Percentiles rank a stretch among this genome's conserved stretches.
These are phyloP conservation scores for Limnephilus auricula DNA, from an alignment of 2,888 invertebrate genomes.

Conservation along the genomic window DNA sequence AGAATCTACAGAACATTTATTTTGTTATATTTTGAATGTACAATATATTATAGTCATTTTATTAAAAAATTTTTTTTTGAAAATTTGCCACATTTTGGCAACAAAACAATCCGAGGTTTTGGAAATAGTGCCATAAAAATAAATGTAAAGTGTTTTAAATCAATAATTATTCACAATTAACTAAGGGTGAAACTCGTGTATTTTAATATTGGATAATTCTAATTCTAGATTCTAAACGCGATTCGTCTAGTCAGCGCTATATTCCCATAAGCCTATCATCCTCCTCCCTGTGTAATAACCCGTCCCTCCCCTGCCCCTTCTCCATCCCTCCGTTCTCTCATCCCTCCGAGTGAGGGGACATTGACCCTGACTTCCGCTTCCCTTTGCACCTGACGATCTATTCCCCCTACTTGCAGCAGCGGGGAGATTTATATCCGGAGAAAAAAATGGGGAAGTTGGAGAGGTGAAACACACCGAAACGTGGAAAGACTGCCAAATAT, in stretches of 20 bases:
- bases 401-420: neutral
- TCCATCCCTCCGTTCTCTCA: neutral
- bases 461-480: neutral
- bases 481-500: neutral
- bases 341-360: conserved; percentile 29
- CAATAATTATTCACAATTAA: neutral
- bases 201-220: neutral
- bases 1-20: too few relatives aligned
- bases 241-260: neutral
- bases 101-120: too few relatives aligned
- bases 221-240: neutral
- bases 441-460: conserved; percentile 28
- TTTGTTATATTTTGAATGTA: too few relatives aligned
- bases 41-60: too few relatives aligned
- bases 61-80: too few relatives aligned
- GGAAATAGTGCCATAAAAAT: too few relatives aligned
- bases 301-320: neutral
- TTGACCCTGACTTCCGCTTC: conserved; percentile 39
- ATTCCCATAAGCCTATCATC: neutral
- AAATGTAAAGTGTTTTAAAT: too few relatives aligned
- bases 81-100: too few relatives aligned
- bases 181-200: neutral
- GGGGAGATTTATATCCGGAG: neutral
- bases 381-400: conserved; percentile 19
- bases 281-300: neutral